A percentile compares a stretch with the other conserved stretches of the same genome.
These are phyloP conservation scores for Galagoides demidoff DNA, from an alignment of 2,797 vertebrate genomes.

Conservation along the genomic window DNA sequence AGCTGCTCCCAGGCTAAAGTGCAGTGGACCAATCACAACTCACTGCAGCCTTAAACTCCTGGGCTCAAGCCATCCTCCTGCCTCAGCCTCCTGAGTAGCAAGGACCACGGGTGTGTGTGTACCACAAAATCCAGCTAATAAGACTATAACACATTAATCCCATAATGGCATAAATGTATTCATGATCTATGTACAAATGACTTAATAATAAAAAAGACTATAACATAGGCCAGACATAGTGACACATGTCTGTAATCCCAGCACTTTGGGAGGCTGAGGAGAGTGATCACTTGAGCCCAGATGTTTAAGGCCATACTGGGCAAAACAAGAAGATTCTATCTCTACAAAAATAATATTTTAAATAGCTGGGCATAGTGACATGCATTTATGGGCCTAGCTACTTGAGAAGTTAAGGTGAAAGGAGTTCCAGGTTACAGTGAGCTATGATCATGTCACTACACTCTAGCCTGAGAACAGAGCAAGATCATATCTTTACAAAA, in stretches of 20 bases:
- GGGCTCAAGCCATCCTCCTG: background rate
- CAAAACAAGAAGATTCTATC: background rate
- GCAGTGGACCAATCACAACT: too few relatives aligned
- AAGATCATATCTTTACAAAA: too few relatives aligned
- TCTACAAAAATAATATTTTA: background rate
- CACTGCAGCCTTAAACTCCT: background rate
- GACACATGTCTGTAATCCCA: background rate
- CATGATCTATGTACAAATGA: too few relatives aligned
- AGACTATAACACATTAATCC: background rate
- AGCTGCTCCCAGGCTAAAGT: too few relatives aligned
- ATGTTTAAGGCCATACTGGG: background rate
- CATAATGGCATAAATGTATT: too few relatives aligned
- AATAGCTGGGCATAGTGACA: background rate
- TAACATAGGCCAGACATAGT: background rate
- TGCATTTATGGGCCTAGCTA: background rate
- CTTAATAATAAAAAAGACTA: too few relatives aligned
- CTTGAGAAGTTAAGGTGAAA: background rate
- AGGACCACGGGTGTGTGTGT: background rate
- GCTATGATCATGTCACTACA: too few relatives aligned
- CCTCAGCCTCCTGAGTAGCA: background rate
- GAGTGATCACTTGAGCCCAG: background rate
- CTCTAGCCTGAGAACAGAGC: too few relatives aligned
- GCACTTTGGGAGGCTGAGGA: background rate
- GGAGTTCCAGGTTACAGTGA: too few relatives aligned
- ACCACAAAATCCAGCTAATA: background rate